phyloP scores from a whole-genome alignment of 2,797 vertebrate species.

The Orestias chungarensis region DNA sequence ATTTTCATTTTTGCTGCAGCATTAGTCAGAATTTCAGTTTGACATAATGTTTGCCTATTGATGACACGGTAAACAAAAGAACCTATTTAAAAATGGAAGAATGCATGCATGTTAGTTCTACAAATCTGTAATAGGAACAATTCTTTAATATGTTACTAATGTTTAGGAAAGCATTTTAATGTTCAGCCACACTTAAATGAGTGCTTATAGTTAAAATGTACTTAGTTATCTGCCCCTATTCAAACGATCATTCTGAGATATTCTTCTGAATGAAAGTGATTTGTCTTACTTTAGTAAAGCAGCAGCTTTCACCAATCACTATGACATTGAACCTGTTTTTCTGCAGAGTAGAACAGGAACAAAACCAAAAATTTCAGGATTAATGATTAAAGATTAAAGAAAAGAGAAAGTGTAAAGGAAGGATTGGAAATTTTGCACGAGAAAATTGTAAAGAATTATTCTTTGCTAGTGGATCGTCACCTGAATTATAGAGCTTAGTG shows the following conservation, averaged over 20 bases:
- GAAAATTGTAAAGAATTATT: constrained; percentile 10
- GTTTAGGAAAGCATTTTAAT: constrained; percentile 26
- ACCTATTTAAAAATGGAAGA: constrained; percentile 3
- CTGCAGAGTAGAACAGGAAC: constrained; percentile 20
- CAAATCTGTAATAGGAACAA: constrained; percentile 11
- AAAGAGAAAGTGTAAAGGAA: background rate
- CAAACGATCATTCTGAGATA: constrained; percentile 28
- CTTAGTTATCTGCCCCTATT: constrained; percentile 25
- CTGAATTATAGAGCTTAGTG: constrained; percentile 19
- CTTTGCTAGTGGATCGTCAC: background rate
- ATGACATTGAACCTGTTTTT: constrained; percentile 30
- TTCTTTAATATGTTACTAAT: constrained; percentile 15
- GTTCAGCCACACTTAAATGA: constrained; percentile 27
- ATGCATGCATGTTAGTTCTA: constrained; percentile 9
- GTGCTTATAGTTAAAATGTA: constrained; percentile 23
- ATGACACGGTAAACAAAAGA: constrained; percentile 17
- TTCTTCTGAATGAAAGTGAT: constrained; percentile 32
- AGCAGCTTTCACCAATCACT: constrained; percentile 23
- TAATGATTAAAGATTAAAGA: constrained; percentile 11
- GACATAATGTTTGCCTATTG: background rate
- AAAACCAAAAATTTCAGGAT: constrained; percentile 3
- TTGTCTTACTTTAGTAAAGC: constrained; percentile 33
- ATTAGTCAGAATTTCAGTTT: constrained; percentile 14
- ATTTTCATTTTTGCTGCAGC: constrained; percentile 1
- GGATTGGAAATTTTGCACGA: constrained; percentile 13